A percentile compares a stretch with the other conserved stretches of the same genome.
These are phyloP conservation scores for Gisinianus flammeolus DNA, from an alignment of 2,888 invertebrate species.

Conservation along the genomic window DNA sequence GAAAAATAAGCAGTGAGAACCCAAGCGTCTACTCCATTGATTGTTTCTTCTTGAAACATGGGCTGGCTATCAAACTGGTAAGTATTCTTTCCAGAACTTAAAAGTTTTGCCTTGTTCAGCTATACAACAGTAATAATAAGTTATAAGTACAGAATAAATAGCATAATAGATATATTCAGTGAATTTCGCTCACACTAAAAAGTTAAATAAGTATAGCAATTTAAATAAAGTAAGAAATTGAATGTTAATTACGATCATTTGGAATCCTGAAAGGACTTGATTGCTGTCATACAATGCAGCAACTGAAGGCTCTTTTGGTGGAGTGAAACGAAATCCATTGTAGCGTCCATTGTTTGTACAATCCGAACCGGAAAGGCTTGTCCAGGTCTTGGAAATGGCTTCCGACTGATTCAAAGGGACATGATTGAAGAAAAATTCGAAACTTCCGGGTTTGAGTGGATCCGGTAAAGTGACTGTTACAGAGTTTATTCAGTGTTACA, in stretches of 20 bases:
- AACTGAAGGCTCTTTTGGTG: constrained; percentile 11
- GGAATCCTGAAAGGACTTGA: constrained; percentile 20
- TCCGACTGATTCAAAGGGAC: neutral
- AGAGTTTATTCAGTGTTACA: neutral
- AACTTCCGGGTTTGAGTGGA: neutral
- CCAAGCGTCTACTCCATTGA: neutral
- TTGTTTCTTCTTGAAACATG: neutral
- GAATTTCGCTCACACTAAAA: too few relatives aligned
- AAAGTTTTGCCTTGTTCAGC: neutral
- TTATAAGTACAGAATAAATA: neutral
- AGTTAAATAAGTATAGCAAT: too few relatives aligned
- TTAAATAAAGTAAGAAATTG: neutral
- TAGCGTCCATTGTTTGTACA: neutral
- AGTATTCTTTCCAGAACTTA: neutral
- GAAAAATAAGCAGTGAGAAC: constrained; percentile 29
- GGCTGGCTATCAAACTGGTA: neutral
- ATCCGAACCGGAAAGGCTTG: neutral
- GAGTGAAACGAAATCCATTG: constrained; percentile 16
- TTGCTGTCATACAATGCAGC: constrained; percentile 16
- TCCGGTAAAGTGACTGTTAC: constrained; percentile 20
- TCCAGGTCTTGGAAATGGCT: constrained; percentile 2
- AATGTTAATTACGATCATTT: constrained; percentile 18
- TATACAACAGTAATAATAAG: too few relatives aligned
- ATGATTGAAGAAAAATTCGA: constrained; percentile 12
- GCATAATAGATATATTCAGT: neutral